These are phyloP conservation scores for Leptopterna dolabrata DNA, from an alignment of 2,888 invertebrate species.

Conservation along the genomic window DNA sequence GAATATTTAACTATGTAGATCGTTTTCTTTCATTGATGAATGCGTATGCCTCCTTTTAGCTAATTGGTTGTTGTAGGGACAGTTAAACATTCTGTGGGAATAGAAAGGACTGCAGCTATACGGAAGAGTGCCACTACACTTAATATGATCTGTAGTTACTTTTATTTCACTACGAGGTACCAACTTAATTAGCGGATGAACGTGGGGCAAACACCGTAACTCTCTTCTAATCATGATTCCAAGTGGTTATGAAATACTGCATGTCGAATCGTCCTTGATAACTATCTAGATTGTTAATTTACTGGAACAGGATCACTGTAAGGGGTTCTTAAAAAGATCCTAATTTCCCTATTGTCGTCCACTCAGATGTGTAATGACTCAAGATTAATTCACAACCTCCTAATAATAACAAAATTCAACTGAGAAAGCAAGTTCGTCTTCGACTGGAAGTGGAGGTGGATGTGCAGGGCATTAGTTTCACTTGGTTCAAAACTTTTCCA, in stretches of 20 bases:
- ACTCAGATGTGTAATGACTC: background rate
- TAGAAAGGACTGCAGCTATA: no score
- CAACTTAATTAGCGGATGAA: no score
- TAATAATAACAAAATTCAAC: background rate
- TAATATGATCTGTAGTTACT: no score
- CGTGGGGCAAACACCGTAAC: background rate
- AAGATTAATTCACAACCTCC: background rate
- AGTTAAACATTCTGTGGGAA: no score
- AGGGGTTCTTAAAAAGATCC: background rate
- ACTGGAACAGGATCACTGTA: background rate
- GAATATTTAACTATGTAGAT: no score
- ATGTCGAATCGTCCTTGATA: background rate
- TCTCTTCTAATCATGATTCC: background rate
- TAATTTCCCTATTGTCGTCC: background rate
- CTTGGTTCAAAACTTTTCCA: slow-evolving; percentile 29
- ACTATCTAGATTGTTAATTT: background rate
- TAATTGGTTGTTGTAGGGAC: no score
- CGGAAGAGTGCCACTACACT: no score
- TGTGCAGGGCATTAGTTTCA: slow-evolving; percentile 33
- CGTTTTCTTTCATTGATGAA: no score
- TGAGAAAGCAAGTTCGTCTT: background rate
- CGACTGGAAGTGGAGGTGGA: background rate
- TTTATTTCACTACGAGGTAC: no score
- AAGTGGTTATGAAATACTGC: background rate
- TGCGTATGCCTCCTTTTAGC: no score